Percentiles rank a stretch among this genome's conserved stretches.
phyloP scores from a whole-genome alignment of 2,797 vertebrate species.

The Lycodopsis pacificus region DNA sequence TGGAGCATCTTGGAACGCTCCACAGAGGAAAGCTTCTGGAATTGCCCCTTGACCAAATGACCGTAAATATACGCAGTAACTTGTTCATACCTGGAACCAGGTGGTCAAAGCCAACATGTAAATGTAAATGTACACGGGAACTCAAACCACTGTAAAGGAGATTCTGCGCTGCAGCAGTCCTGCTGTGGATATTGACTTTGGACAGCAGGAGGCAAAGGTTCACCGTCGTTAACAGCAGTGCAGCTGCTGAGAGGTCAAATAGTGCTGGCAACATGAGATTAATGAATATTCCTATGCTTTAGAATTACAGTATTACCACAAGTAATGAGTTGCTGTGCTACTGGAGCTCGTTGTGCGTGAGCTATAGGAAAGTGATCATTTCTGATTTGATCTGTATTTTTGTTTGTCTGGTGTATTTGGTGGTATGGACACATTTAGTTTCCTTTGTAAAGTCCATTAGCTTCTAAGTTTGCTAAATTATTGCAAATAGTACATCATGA shows the following conservation, averaged over 20 bases:
- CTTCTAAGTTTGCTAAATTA: not conserved
- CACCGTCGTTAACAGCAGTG: not conserved
- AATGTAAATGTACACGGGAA: not conserved
- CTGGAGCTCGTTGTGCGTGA: too few relatives aligned
- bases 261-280: not conserved
- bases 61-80: not conserved
- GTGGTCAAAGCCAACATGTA: not conserved
- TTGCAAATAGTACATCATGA: not conserved
- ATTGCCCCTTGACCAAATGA: not conserved
- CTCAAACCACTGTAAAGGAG: not conserved
- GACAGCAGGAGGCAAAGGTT: not conserved
- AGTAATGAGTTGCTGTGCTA: too few relatives aligned
- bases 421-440: not conserved
- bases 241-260: not conserved
- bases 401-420: too few relatives aligned
- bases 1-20: not conserved
- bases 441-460: not conserved
- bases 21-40: not conserved
- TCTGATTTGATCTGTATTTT: too few relatives aligned
- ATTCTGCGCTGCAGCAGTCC: too few relatives aligned
- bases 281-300: too few relatives aligned
- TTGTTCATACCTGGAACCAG: not conserved
- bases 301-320: too few relatives aligned
- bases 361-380: too few relatives aligned
- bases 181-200: not conserved